phyloP scores from a whole-genome alignment of 2,797 vertebrate species.

The Australoheros facetus region DNA sequence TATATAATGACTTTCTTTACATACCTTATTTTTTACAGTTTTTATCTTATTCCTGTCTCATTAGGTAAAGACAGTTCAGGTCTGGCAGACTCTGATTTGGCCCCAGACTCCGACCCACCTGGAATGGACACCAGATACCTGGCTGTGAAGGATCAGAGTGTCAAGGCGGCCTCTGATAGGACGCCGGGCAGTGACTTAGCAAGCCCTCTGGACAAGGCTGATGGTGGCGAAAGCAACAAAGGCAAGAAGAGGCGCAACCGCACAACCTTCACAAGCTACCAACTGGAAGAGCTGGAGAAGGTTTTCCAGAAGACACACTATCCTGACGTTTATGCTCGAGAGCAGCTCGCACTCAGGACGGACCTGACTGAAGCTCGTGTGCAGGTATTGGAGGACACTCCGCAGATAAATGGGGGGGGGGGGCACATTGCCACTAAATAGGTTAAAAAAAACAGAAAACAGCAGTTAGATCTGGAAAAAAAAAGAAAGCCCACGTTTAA shows the following conservation, averaged over 20 bases:
- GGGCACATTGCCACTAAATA: not conserved
- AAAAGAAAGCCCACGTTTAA: not conserved
- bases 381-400: conserved; percentile 77
- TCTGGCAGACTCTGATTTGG: conserved; percentile 89
- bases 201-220: conserved; percentile 89
- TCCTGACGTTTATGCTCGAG: conserved; percentile 95
- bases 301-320: conserved; percentile 99
- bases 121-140: conserved; percentile 96
- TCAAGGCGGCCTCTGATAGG: conserved; percentile 87
- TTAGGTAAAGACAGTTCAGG: conserved; percentile 90
- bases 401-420: not conserved
- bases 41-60: conserved; percentile 10
- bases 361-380: conserved; percentile 97
- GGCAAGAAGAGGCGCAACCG: conserved; percentile 97
- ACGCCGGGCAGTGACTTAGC: conserved; percentile 85
- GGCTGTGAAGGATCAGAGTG: conserved; percentile 88
- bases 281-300: conserved; percentile 98
- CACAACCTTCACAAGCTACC: conserved; percentile 98
- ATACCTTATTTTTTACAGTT: not conserved
- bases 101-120: conserved; percentile 85
- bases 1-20: not conserved
- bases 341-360: conserved; percentile 97
- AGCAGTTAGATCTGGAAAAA: not conserved
- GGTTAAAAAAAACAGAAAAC: not conserved
- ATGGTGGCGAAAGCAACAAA: conserved; percentile 94